Base-by-base conservation (phyloP, 2,113 vertebrate species). In the Marmota monax region DNA sequence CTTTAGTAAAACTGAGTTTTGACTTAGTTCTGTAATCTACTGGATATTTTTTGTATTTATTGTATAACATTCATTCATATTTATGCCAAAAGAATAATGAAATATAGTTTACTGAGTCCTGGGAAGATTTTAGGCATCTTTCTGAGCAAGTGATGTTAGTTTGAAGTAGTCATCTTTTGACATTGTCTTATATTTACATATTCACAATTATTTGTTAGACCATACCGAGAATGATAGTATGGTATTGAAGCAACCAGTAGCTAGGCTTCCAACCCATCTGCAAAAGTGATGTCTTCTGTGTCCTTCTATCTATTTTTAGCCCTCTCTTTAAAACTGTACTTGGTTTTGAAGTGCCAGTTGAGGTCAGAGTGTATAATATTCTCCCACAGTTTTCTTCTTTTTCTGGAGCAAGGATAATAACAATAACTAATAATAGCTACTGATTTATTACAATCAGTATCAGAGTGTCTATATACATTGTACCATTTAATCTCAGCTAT, bases 211-310 rank as follows among this genome's bases (percentile, higher is more conserved):
- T 69, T 88, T 91, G 32, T 96, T 79, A 95, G 63, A 34, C 37
- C 7, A 27, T 65, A 14, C 73, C 7, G 90, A 22, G 63, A 77
- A 78, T 22, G 42, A 42, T 3, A 61, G 8, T 29, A 39, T 65
- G 14, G 16, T 45, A 37, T 51, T 84, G 29, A 42, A 84, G 5
- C 25, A 67, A 77, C 48, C 80, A 32, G n/a, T 39, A 2, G 27
- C 42, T 4, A 51, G 29, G 8, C 6, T 27, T 25, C 34, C 58
- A 88, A 5, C 58, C 18, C 34, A 16, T 22, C 61, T 92, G 10
- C 29, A 89, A 92, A 86, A 61, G 37, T 85, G 48, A 32, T 70
- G n/a, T 18, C 23, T 96, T 80, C n/a, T 97, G 25, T 88, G 7
- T 96, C 29, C 4, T 53, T 88, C 22, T 95, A 2, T 53, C 61